phyloP scores from a whole-genome alignment of 2,797 vertebrate species.

The Staurois parvus region DNA sequence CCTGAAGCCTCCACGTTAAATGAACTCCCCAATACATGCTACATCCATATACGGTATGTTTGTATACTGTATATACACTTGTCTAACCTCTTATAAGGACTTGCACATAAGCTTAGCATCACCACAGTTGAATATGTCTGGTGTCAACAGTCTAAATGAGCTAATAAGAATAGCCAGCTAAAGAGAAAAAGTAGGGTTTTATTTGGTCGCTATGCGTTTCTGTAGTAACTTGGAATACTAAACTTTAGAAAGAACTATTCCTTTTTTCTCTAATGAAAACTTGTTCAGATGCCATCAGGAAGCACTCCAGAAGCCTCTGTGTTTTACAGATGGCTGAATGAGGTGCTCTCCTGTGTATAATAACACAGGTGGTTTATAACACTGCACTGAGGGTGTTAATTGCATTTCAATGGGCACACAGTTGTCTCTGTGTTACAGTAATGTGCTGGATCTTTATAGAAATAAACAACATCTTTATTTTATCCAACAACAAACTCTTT shows the following conservation, averaged over 20 bases:
- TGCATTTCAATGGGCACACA: background rate
- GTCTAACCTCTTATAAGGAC: background rate
- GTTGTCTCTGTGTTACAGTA: background rate
- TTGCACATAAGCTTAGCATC: background rate
- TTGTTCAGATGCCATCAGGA: constrained; percentile 17
- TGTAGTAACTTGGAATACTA: background rate
- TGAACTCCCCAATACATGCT: background rate
- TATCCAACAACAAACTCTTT: background rate
- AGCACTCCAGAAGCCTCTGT: constrained; percentile 13
- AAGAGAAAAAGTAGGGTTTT: background rate
- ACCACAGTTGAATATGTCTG: background rate
- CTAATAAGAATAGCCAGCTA: background rate
- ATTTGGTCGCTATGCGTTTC: background rate
- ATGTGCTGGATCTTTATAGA: background rate
- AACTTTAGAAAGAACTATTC: background rate
- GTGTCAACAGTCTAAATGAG: background rate
- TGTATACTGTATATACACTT: background rate
- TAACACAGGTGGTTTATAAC: background rate
- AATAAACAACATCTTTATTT: background rate
- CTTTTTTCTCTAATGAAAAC: background rate
- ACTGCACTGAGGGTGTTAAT: background rate
- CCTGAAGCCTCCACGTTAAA: background rate
- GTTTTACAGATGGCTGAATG: constrained; percentile 9
- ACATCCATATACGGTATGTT: background rate
- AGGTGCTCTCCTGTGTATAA: background rate